phyloP scores from a whole-genome alignment of 2,113 vertebrate genomes.

The Nothocercus nigrocapillus region DNA sequence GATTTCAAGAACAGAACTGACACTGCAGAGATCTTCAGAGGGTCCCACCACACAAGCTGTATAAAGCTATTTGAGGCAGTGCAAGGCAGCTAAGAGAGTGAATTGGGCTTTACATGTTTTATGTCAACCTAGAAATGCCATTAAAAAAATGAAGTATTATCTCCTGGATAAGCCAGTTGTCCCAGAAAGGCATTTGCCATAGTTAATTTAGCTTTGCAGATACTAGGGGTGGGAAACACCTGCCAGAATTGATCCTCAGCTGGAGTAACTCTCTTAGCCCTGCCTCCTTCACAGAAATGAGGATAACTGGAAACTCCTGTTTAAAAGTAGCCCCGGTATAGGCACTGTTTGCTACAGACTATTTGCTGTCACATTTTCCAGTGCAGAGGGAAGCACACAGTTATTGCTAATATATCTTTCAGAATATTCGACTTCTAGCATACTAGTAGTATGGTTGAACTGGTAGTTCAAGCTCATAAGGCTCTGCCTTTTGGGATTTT shows the following conservation, averaged over 20 bases:
- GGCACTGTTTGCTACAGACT: not conserved
- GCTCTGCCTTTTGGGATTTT: not conserved
- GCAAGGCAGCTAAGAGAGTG: not conserved
- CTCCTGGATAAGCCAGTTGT: not conserved
- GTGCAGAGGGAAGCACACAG: not conserved
- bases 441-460: too few species aligned
- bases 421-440: not conserved
- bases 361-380: not conserved
- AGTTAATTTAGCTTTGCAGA: not conserved
- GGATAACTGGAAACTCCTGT: not conserved
- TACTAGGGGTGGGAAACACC: not conserved
- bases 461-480: not conserved
- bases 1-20: not conserved
- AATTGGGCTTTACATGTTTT: not conserved
- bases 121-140: not conserved
- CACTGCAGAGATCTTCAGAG: not conserved
- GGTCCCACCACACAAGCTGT: not conserved
- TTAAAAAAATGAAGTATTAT: not conserved
- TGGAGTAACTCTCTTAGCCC: not conserved
- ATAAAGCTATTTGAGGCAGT: not conserved
- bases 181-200: not conserved
- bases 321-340: not conserved
- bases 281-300: not conserved
- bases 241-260: not conserved
- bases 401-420: not conserved